Percentiles rank a stretch among this genome's conserved stretches.
These are phyloP conservation scores for Hylomyscus alleni DNA, from an alignment of 2,797 vertebrate species.

Conservation along the genomic window DNA sequence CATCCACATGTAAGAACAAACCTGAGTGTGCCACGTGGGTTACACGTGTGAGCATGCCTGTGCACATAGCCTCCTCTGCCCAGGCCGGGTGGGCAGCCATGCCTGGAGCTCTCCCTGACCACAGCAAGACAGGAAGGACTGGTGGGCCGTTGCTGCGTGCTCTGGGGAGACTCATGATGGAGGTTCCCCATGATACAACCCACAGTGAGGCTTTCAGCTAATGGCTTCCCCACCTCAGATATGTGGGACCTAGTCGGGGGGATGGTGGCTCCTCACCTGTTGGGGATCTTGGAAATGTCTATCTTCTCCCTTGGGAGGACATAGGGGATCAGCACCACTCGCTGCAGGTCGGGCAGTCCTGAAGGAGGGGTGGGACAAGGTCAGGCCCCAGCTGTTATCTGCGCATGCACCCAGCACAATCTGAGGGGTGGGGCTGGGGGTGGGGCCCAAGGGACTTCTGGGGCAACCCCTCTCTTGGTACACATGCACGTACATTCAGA, in stretches of 20 bases:
- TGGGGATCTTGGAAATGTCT: constrained; percentile 95
- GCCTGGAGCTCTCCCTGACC: neutral
- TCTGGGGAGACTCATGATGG: neutral
- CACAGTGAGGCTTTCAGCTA: accelerated
- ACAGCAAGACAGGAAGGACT: neutral
- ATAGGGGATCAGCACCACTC: constrained; percentile 96
- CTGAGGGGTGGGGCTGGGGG: neutral
- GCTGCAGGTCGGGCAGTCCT: constrained; percentile 96
- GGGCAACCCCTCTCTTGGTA: too few species aligned
- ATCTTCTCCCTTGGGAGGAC: constrained; percentile 91
- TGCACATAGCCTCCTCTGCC: neutral
- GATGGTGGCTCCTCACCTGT: constrained; percentile 90
- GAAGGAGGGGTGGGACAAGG: neutral
- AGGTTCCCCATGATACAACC: neutral
- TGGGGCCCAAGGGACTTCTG: neutral
- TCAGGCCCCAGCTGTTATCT: neutral
- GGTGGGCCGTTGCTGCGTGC: accelerated
- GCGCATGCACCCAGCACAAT: neutral
- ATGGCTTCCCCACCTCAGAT: neutral
- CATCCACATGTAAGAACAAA: neutral
- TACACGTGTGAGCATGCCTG: accelerated
- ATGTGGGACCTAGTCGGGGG: accelerated
- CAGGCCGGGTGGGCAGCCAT: neutral
- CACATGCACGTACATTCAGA: neutral
- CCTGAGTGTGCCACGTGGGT: accelerated